These are phyloP conservation scores for Eidolon helvum DNA, from an alignment of 2,113 vertebrate genomes.

Conservation along the genomic window DNA sequence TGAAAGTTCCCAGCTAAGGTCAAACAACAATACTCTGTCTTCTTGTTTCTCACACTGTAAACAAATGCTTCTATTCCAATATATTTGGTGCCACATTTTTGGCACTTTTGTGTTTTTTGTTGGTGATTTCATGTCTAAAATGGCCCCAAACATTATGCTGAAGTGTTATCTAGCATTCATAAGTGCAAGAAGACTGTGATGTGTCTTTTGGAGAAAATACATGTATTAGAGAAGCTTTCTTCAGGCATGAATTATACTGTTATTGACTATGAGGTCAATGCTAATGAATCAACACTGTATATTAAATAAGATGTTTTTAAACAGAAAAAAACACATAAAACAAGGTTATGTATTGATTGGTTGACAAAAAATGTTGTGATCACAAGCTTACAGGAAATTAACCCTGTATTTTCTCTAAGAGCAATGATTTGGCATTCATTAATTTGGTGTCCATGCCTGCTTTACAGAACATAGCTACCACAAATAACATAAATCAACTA, in stretches of 20 bases:
- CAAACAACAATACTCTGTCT: not conserved
- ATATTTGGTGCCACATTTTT: not conserved
- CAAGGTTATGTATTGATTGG: not conserved
- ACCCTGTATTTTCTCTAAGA: not conserved
- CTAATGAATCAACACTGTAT: not conserved
- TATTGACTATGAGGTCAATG: not conserved
- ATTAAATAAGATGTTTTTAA: not conserved
- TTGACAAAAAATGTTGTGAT: not conserved
- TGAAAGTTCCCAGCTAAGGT: not conserved
- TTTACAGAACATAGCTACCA: not conserved
- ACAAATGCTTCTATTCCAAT: not conserved
- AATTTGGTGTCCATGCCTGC: not conserved
- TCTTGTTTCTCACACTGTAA: not conserved
- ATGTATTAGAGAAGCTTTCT: not conserved
- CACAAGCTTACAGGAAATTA: not conserved
- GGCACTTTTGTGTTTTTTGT: not conserved
- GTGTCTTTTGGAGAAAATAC: not conserved
- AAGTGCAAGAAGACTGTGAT: not conserved
- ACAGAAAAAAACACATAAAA: slow-evolving; percentile 4
- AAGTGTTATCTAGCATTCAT: not conserved
- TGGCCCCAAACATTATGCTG: not conserved
- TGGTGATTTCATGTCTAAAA: not conserved
- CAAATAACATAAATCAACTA: not conserved
- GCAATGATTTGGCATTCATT: not conserved
- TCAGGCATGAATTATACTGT: not conserved